A percentile compares a stretch with the other conserved stretches of the same genome.
These are phyloP conservation scores for Vollenhovia emeryi DNA, from an alignment of 1,140 invertebrate species.

Conservation along the genomic window DNA sequence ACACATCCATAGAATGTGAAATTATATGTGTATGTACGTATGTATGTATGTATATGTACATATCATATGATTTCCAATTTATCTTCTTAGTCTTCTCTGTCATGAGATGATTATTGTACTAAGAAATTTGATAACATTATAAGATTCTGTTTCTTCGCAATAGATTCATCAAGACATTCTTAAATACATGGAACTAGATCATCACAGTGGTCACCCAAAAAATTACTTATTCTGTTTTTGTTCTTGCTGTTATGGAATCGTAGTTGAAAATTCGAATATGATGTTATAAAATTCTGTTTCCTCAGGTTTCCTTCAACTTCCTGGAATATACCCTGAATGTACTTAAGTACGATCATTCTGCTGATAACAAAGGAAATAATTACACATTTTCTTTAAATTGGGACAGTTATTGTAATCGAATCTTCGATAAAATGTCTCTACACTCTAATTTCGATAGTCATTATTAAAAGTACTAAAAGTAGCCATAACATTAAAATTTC, in stretches of 20 bases:
- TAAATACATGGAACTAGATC: constrained; percentile 13
- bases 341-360: neutral
- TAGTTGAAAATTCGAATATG: neutral
- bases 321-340: neutral
- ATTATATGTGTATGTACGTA: too few relatives aligned
- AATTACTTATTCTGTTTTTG: constrained; percentile 7
- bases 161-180: neutral
- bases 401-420: neutral
- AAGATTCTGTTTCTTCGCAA: neutral
- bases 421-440: neutral
- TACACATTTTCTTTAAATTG: neutral
- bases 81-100: neutral
- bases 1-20: too few relatives aligned
- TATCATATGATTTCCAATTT: neutral
- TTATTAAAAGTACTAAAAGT: neutral
- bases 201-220: constrained; percentile 1
- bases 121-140: neutral
- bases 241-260: neutral
- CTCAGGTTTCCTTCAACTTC: neutral
- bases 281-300: neutral
- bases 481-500: neutral
- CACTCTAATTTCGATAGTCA: neutral
- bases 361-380: neutral
- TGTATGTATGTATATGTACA: too few relatives aligned
- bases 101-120: neutral